These are phyloP conservation scores for Penaeus monodon DNA, from an alignment of 2,888 invertebrate species.

Conservation along the genomic window DNA sequence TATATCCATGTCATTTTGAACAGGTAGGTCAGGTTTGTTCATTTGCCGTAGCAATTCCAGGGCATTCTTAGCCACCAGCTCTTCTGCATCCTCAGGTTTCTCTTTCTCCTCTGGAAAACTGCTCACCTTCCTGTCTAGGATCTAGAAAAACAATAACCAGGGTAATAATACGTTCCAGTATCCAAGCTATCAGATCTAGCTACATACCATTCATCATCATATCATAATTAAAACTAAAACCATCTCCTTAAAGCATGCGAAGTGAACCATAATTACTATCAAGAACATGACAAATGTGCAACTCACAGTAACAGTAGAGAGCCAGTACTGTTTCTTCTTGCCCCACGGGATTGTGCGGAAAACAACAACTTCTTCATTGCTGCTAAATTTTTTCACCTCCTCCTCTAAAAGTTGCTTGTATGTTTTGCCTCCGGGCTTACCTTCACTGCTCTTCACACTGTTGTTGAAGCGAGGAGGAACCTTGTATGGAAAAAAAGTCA, in stretches of 20 bases:
- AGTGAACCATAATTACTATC: too few species aligned
- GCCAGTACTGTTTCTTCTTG: slow-evolving; percentile 27
- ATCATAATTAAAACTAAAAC: too few species aligned
- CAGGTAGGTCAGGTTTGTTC: not conserved
- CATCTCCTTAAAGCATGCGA: too few species aligned
- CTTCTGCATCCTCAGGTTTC: slow-evolving; percentile 69
- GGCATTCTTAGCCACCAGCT: slow-evolving; percentile 71
- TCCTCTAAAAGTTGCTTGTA: slow-evolving; percentile 31
- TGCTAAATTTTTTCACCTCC: slow-evolving; percentile 3
- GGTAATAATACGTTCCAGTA: too few species aligned
- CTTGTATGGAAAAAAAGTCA: not conserved
- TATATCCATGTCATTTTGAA: not conserved
- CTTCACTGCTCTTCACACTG: slow-evolving; percentile 5
- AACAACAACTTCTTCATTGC: not conserved
- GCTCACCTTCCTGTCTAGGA: not conserved
- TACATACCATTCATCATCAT: too few species aligned
- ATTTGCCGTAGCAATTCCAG: slow-evolving; percentile 65
- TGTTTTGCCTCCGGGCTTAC: slow-evolving; percentile 12
- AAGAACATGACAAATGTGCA: not conserved
- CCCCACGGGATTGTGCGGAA: slow-evolving; percentile 20
- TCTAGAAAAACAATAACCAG: not conserved
- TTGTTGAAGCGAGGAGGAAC: slow-evolving; percentile 38
- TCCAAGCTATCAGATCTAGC: too few species aligned
- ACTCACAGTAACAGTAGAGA: slow-evolving; percentile 31
- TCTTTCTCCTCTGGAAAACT: slow-evolving; percentile 72